Base-by-base conservation (phyloP, 2,888 invertebrate genomes). In the Athrips mouffetella region DNA sequence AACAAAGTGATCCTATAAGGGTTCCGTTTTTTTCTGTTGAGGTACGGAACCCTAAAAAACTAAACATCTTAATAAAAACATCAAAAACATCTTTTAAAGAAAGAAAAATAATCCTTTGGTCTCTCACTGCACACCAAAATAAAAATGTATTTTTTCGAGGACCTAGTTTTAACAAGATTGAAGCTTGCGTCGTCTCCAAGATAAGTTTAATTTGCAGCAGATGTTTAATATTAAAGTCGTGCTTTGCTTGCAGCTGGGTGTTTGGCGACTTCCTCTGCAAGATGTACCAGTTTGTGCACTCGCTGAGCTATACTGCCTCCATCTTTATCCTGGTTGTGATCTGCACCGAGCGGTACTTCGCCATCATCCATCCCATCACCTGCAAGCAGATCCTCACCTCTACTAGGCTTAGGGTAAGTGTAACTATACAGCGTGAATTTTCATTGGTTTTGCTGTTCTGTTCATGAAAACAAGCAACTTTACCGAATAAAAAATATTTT, bases 241-340 rank as follows among this genome's bases (percentile, higher is more conserved):
- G 31, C 18, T 13, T 44, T 18, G 5, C 16, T 90, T 89, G 47
- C 89, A 94, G 94, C 65, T 95, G 95, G 95, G 91, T 93, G 48
- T 91, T 95, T 56, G 96, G 96, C 2, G 92, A 93, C 66, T 94
- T 96, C 68, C 88, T 97, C 55, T 98, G 97, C 84, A 96, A 96
- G 76, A 93, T 96, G 91, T 96, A 97, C 82, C 94, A 96, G 86
- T 96, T 96, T 73, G 93, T 96, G 15, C 94, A 96, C 75, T 94
- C 95, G 10, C 85, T 97, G 59, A 96, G 96, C 73, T 96, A 96
- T 81, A 96, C 96, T 1, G 96, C 96, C 1, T 96, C 97, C 13
- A 95, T 96, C 63, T 93, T 96, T 69, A 96, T 97, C 56, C 85
- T 97, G 54, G 94, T 97, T 27, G 94, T 96, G 42, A 95, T 96